Base-by-base conservation (phyloP, 2,797 vertebrate genomes). In the Oreochromis mossambicus region DNA sequence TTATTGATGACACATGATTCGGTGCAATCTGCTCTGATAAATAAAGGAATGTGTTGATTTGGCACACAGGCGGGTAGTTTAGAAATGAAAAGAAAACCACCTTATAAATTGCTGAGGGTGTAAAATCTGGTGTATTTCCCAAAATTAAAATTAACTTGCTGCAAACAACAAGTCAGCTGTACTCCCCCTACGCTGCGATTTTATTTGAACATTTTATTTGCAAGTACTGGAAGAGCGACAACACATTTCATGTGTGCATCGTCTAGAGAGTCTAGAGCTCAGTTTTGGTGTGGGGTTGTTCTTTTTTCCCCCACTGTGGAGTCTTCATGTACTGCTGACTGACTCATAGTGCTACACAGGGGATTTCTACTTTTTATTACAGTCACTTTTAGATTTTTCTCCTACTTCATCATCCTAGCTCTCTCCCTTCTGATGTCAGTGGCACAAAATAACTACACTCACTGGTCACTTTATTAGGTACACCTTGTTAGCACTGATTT, bases 251-350 rank as follows among this genome's bases (percentile, higher is more conserved):
- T 75, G 79, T 77, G 43, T 48, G 66, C 81, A 34, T 87, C 34
- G 24, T 79, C 38, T 56, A 5, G 14, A 79, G 77, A 70, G 63
- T 82, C 78, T 83, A 43, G 7, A 75, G 78, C 76, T 82, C 79
- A 75, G 77, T 50, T 75, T 51, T 34, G 70, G 70, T 9, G 46
- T 50, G 46, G 46, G 26, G 4, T 17, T 52, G 63, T 46, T 78
- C 15, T 77, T 29, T 29, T 80, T 77, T 21, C 29, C 26, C 41
- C 14, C 70, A 80, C 68, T 63, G 81, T 76, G 11, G 26, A 80
- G 78, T 84, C 24, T 77, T 70, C 78, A 46, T 14, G 77, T 77
- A 86, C 14, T 80, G 32, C 66, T 87, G 52, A 84, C 26, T 84
- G 54, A 88, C 79, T 86, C 38, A 46, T 34, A 6, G 54, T 52